These are phyloP conservation scores for Scaptomyza flava DNA, from an alignment of 2,888 invertebrate species.

Conservation along the genomic window DNA sequence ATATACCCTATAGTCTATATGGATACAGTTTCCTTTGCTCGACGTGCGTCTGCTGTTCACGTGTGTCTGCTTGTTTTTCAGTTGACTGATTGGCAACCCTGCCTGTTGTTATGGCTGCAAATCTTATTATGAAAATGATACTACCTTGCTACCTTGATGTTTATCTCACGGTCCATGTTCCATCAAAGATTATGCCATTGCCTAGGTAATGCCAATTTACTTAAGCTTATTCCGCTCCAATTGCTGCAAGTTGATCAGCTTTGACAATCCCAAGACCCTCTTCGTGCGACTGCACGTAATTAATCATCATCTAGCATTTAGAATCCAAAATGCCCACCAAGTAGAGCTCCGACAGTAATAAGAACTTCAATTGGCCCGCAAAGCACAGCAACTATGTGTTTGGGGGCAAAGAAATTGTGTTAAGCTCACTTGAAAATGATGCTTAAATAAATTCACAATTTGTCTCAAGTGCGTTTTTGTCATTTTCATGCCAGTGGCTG, in stretches of 20 bases:
- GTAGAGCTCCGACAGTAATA: conserved; percentile 14
- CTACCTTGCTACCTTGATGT: conserved; percentile 53
- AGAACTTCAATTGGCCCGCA: conserved; percentile 45
- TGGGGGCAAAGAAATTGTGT: conserved; percentile 59
- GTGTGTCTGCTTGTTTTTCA: conserved; percentile 67
- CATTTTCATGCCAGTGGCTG: conserved; percentile 67
- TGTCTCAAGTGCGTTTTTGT: conserved; percentile 79
- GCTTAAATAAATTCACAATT: conserved; percentile 76
- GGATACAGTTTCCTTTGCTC: conserved; percentile 3
- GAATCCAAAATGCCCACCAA: conserved; percentile 54
- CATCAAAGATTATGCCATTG: conserved; percentile 59
- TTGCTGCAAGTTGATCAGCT: conserved; percentile 42
- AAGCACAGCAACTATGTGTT: conserved; percentile 8
- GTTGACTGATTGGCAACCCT: conserved; percentile 58
- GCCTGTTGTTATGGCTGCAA: conserved; percentile 52
- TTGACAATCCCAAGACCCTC: conserved; percentile 38
- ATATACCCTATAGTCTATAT: background rate
- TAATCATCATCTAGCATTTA: conserved; percentile 68
- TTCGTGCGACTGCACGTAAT: conserved; percentile 52
- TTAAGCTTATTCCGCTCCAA: conserved; percentile 61
- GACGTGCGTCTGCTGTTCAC: conserved; percentile 45
- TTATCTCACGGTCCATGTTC: conserved; percentile 51
- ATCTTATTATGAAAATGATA: conserved; percentile 59
- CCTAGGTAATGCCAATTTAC: conserved; percentile 57
- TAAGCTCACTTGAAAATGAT: conserved; percentile 66